Evolutionary conservation across 2,797 vertebrate species (phyloP).

Genomic region (Sternarchorhynchus goeldii): DNA sequence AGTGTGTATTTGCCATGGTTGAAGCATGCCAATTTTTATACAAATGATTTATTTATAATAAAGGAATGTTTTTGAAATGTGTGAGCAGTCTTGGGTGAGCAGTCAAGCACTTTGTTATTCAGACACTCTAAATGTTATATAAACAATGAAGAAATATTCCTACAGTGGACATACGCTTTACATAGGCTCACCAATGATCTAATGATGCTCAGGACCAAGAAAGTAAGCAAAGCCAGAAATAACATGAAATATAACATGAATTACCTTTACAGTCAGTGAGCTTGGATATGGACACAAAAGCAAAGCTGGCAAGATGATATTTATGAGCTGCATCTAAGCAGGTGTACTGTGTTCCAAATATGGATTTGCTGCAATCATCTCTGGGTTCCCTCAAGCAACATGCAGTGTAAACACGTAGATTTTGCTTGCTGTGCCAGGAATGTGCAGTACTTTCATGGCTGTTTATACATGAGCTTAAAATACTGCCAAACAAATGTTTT

Average conservation of each 20-base stretch:
- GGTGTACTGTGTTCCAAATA: conserved; percentile 50
- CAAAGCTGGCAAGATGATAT: conserved; percentile 44
- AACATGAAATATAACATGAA: conserved; percentile 13
- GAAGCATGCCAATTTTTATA: conserved; percentile 97
- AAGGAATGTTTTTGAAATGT: conserved; percentile 97
- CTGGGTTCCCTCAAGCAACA: conserved; percentile 29
- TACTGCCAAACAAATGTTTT: conserved; percentile 11
- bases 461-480: conserved; percentile 27
- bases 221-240: background rate
- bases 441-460: conserved; percentile 17
- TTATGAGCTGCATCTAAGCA: conserved; percentile 48
- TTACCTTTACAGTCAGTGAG: conserved; percentile 34
- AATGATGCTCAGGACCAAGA: background rate
- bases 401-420: conserved; percentile 34
- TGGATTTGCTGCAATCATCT: conserved; percentile 20
- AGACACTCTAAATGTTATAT: background rate
- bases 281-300: conserved; percentile 32
- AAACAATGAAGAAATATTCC: background rate
- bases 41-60: conserved; percentile 99
- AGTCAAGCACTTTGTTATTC: conserved; percentile 20
- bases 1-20: conserved; percentile 89
- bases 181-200: no score
- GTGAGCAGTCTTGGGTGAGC: conserved; percentile 78
- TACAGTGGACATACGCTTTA: background rate
- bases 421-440: conserved; percentile 26